Base-by-base conservation (phyloP, 2,888 invertebrate species). In the Allacma fusca region DNA sequence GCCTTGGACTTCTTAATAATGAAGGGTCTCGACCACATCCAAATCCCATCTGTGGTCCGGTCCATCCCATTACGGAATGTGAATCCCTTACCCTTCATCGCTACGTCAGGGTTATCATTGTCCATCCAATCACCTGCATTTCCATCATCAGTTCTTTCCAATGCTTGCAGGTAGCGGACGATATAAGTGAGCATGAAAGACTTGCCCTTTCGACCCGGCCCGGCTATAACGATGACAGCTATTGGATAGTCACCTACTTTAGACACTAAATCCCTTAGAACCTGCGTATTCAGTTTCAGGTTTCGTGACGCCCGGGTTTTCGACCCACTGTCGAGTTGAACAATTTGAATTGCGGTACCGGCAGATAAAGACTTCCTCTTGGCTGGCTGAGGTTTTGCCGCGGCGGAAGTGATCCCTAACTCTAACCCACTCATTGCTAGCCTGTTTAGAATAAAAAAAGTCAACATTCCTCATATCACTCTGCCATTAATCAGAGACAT, bases 21-120 rank as follows among this genome's bases (percentile, higher is more conserved):
- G 59, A 86, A 86, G 5, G 86, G 85, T 76, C 85, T 84, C 9
- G 86, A 86, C 87, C 87, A 87, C 64, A 87, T 79, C 84, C 86
- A 85, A 28, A 87, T 86, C 40, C 86, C 86, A 0, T 82, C 83
- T 7, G 85, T 86, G 78, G 85, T 84, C 5, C 84, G 80, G 62
- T 85, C 84, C 19, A 85, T 84, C 0, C 85, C 86, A 23, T 85
- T 82, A n/a, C 86, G 81, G 85, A 86, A 86, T 73, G 85, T 85
- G 79, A 86, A 86, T 7, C 86, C 86, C 13, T 44, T 43, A 13
- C 44, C 69, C 21, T 43, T 43, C 24, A 70, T 68, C 7, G 68
- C 5, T 23, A 21, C 5, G 2, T 40, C 29, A 1, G 68, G 68
- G 19, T 68, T 68, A 1, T 1, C 1, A n/a, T 40, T 68, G 0